These are phyloP conservation scores for Heliothis peltigera DNA, from an alignment of 2,888 invertebrate species.

Conservation along the genomic window DNA sequence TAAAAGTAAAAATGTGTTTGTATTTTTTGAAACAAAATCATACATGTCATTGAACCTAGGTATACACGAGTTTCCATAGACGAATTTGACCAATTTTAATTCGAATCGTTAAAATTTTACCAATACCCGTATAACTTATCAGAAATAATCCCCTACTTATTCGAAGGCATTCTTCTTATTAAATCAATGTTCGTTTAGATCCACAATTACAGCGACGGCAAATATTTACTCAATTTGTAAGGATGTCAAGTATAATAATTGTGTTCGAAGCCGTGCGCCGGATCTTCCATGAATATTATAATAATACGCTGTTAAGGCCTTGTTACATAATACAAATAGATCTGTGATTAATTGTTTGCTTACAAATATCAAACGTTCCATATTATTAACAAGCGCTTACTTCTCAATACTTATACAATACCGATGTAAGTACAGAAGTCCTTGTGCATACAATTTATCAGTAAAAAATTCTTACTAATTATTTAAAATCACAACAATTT, in stretches of 20 bases:
- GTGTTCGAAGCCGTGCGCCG: neutral
- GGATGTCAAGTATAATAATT: slow-evolving; percentile 6
- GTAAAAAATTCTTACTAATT: no score
- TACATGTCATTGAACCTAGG: no score
- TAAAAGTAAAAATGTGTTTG: no score
- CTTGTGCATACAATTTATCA: no score
- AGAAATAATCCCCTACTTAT: slow-evolving; percentile 4
- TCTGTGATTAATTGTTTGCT: neutral
- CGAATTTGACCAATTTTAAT: no score
- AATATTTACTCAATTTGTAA: slow-evolving; percentile 23
- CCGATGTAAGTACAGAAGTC: no score
- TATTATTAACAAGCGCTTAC: no score
- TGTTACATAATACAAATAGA: neutral
- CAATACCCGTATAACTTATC: neutral
- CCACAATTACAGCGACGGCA: slow-evolving; percentile 22
- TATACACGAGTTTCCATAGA: no score
- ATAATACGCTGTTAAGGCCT: neutral
- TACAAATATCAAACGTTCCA: no score
- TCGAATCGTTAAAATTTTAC: neutral
- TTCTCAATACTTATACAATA: no score
- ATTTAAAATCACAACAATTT: no score
- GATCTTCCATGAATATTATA: neutral
- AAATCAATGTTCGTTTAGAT: slow-evolving; percentile 22
- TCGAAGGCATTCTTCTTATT: slow-evolving; percentile 2
- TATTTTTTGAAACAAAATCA: no score